These are phyloP conservation scores for Scalopus aquaticus DNA, from an alignment of 2,113 vertebrate genomes.

Conservation along the genomic window DNA sequence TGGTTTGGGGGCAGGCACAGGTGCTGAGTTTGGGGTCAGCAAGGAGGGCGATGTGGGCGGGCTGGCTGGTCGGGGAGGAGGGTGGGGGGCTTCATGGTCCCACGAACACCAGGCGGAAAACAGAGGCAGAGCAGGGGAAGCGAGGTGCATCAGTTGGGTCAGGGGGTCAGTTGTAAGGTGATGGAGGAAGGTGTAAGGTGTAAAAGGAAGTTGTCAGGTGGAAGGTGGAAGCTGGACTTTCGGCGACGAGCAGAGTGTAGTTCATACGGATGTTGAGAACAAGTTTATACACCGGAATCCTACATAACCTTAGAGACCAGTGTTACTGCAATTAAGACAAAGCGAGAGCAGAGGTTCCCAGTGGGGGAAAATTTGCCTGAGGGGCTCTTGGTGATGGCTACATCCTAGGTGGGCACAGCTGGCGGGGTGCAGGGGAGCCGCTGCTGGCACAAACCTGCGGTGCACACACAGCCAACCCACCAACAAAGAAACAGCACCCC, in stretches of 20 bases:
- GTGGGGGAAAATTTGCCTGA: background rate
- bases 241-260: no score
- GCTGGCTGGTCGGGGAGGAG: background rate
- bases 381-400: background rate
- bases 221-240: no score
- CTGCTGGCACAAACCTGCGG: background rate
- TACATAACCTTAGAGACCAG: no score
- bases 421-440: background rate
- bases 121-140: background rate
- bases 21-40: background rate
- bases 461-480: background rate
- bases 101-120: background rate
- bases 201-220: no score
- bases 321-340: no score
- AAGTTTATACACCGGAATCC: no score
- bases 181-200: no score
- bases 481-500: background rate
- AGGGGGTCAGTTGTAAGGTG: no score
- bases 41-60: rapidly evolving
- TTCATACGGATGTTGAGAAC: no score
- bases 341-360: background rate
- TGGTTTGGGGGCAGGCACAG: background rate
- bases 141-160: no score
- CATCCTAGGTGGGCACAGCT: background rate
- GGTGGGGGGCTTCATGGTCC: background rate